Evolutionary conservation across 2,113 vertebrate genomes (phyloP), one percentile per base, ranked within the genome.

Genomic region (Porphyrio hochstetteri): DNA sequence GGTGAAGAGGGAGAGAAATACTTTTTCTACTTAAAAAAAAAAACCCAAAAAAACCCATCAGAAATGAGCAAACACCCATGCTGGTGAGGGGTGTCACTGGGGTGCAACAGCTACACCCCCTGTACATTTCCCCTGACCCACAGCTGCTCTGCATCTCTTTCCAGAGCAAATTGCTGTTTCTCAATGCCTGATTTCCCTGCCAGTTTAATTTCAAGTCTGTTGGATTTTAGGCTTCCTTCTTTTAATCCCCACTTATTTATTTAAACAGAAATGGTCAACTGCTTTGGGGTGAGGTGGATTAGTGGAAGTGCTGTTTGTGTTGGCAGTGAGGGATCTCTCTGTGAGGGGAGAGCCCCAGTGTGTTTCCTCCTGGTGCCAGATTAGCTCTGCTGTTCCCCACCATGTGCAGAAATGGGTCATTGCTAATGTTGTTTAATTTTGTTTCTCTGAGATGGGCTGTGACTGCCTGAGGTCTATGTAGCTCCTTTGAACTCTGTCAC

Each of bases 231-330:
- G 61, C 63, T 70, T 88, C 60, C 36, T 90, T n/a, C 48, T 84
- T 82, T 93, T 95, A 96, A 96, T 97, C 92, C 86, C 57, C 70
- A 44, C 81, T 90, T 93, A 85, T 57, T 94, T 85, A 71, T 93
- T 92, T 78, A 90, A 86, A 78, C 86, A 91, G 67, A 92, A 96
- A 74, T 3, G 68, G 90, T 65, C 88, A 82, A 53, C 64, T 8
- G 4, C 60, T 88, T 69, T 27, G 78, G 61, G 88, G 75, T 2
- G 5, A 81, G 86, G 70, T 63, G 81, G 86, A 87, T 92, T 90
- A 87, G 65, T 19, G 72, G 80, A 11, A 61, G 28, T 0, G 1
- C 14, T 77, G 57, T 9, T 25, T 13, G 52, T 1, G 5, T 61
- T 88, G 81, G 78, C 68, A 80, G 81, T 7, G 56, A 95, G 67